Percentiles rank a stretch among this genome's conserved stretches.
These are phyloP conservation scores for Panthera uncia DNA, from an alignment of 2,113 vertebrate species.

Conservation along the genomic window DNA sequence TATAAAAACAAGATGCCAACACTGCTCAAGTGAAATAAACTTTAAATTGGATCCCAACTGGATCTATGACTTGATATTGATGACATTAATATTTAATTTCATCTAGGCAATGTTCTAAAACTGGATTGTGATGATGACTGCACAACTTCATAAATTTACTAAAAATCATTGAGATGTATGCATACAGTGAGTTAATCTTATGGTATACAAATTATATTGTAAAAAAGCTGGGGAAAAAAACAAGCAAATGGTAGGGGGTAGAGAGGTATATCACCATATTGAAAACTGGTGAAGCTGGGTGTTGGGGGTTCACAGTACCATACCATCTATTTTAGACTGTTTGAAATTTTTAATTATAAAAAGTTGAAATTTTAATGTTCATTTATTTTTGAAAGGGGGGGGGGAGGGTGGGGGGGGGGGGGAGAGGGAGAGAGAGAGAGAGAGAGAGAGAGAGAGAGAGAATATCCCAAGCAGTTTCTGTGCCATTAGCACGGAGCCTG, in stretches of 20 bases:
- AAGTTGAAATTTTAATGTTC: not conserved
- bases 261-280: not conserved
- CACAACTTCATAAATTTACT: not conserved
- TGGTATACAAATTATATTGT: not conserved
- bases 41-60: not conserved
- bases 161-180: not conserved
- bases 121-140: not conserved
- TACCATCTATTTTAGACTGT: not conserved
- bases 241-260: not conserved
- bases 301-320: not conserved
- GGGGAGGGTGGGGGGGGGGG: too few relatives aligned
- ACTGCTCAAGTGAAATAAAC: not conserved
- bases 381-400: too few relatives aligned
- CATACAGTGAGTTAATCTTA: not conserved
- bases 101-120: not conserved
- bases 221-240: not conserved
- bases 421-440: too few relatives aligned
- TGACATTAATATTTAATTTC: not conserved
- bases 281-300: not conserved
- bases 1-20: not conserved
- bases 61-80: not conserved
- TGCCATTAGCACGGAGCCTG: too few relatives aligned
- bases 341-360: slow-evolving; percentile 1
- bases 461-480: too few relatives aligned
- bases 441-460: too few relatives aligned